These are phyloP conservation scores for Tympanuchus pallidicinctus DNA, from an alignment of 2,113 vertebrate genomes.

Conservation along the genomic window DNA sequence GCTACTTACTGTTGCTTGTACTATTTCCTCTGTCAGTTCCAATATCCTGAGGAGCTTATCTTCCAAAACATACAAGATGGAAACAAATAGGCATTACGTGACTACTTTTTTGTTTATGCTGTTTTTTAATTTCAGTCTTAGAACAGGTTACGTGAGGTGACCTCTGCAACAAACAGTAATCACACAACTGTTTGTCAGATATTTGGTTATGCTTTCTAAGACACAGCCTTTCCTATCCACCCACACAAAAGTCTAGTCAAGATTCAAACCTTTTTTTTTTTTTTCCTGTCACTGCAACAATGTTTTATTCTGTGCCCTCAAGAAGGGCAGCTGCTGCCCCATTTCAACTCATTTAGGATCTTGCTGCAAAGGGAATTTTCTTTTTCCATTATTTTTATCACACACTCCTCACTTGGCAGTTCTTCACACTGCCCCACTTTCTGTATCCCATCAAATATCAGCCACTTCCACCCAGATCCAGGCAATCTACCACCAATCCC, in stretches of 20 bases:
- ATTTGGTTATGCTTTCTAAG: neutral
- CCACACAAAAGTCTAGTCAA: neutral
- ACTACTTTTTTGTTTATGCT: neutral
- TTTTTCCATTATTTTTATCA: slow-evolving; percentile 50
- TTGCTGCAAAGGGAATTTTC: slow-evolving; percentile 19
- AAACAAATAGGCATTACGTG: neutral
- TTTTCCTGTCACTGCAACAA: neutral
- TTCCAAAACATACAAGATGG: neutral
- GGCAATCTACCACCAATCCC: slow-evolving; percentile 40
- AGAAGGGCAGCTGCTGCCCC: neutral
- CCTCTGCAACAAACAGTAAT: neutral
- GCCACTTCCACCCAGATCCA: slow-evolving; percentile 26
- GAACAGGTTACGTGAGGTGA: neutral
- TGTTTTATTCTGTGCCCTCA: neutral
- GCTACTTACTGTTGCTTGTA: neutral
- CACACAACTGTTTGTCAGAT: neutral
- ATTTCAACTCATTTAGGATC: slow-evolving; percentile 29
- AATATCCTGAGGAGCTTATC: neutral
- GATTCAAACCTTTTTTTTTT: neutral
- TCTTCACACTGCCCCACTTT: slow-evolving; percentile 42
- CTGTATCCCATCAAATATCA: slow-evolving; percentile 18
- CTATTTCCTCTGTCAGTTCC: neutral
- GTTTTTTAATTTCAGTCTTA: neutral
- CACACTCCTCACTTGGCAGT: neutral
- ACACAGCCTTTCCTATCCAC: neutral